These are phyloP conservation scores for Nemotelus nigrinus DNA, from an alignment of 2,888 invertebrate species.

Conservation along the genomic window DNA sequence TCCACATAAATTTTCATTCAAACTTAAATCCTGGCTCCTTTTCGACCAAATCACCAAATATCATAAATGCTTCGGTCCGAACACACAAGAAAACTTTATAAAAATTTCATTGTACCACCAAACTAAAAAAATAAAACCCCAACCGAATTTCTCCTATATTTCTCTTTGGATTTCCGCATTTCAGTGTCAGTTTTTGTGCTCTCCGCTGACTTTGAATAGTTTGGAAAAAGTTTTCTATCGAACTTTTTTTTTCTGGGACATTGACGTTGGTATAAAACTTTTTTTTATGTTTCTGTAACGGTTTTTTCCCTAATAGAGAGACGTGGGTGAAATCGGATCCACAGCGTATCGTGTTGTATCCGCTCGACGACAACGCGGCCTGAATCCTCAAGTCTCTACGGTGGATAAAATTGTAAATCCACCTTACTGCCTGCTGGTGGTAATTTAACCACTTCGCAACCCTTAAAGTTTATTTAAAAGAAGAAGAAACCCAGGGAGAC, in stretches of 20 bases:
- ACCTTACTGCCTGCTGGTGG: conserved; percentile 7
- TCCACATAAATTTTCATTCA: too few relatives aligned
- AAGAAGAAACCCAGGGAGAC: conserved; percentile 23
- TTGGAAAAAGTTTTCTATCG: conserved; percentile 26
- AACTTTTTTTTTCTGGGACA: neutral
- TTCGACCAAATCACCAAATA: too few relatives aligned
- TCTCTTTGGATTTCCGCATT: neutral
- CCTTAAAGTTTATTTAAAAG: conserved; percentile 42
- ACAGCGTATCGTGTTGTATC: neutral
- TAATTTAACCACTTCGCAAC: conserved; percentile 42
- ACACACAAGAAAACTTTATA: neutral
- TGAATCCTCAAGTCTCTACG: neutral
- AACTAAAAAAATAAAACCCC: neutral
- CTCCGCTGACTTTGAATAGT: conserved; percentile 38
- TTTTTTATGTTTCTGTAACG: too few relatives aligned
- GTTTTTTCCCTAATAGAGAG: too few relatives aligned
- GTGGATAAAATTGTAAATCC: conserved; percentile 19
- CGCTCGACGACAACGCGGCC: neutral
- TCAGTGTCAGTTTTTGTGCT: conserved; percentile 31
- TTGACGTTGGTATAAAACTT: too few relatives aligned
- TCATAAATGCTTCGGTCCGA: too few relatives aligned
- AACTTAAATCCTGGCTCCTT: too few relatives aligned
- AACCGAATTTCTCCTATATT: neutral
- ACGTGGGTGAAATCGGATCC: neutral
- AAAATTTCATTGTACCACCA: conserved; percentile 10